A percentile compares a stretch with the other conserved stretches of the same genome.
Evolutionary conservation across 1,140 invertebrate species (phyloP).

Genomic region (Drosophila nasuta): DNA sequence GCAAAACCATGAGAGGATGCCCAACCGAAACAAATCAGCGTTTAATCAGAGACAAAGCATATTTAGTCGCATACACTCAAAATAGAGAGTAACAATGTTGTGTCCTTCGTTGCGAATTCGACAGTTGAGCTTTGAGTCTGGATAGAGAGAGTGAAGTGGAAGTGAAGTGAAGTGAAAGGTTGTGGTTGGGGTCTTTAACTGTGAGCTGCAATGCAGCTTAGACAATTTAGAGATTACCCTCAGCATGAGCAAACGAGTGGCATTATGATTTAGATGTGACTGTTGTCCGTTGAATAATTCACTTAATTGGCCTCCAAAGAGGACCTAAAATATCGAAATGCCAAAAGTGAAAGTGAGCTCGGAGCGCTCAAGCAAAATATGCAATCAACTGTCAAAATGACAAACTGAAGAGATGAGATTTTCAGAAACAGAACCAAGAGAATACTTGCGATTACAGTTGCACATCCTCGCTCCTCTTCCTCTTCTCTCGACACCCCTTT

Average conservation of each 20-base stretch:
- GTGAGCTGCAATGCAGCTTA: slow-evolving; percentile 65
- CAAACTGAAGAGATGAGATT: slow-evolving; percentile 8
- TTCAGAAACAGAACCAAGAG: background rate
- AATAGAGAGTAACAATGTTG: background rate
- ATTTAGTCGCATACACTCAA: background rate
- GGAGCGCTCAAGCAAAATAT: slow-evolving; percentile 7
- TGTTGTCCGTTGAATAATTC: slow-evolving; percentile 67
- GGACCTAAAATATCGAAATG: slow-evolving; percentile 50
- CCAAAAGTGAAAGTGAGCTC: slow-evolving; percentile 48
- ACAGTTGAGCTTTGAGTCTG: slow-evolving; percentile 2
- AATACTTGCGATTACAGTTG: background rate
- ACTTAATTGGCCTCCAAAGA: slow-evolving; percentile 67
- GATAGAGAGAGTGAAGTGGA: too few relatives aligned
- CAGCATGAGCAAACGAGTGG: slow-evolving; percentile 9
- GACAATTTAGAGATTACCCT: slow-evolving; percentile 43
- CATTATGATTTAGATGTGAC: slow-evolving; percentile 62
- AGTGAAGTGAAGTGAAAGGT: background rate
- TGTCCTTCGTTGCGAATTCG: slow-evolving; percentile 2
- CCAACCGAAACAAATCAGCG: background rate
- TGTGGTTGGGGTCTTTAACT: slow-evolving; percentile 7
- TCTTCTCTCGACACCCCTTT: background rate
- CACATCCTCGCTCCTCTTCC: background rate
- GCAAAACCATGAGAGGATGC: background rate
- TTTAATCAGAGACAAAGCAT: background rate
- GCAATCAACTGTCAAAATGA: slow-evolving; percentile 50